Percentiles rank a stretch among this genome's conserved stretches.
phyloP scores from a whole-genome alignment of 2,888 invertebrate species.

The Sialis fuliginosa region DNA sequence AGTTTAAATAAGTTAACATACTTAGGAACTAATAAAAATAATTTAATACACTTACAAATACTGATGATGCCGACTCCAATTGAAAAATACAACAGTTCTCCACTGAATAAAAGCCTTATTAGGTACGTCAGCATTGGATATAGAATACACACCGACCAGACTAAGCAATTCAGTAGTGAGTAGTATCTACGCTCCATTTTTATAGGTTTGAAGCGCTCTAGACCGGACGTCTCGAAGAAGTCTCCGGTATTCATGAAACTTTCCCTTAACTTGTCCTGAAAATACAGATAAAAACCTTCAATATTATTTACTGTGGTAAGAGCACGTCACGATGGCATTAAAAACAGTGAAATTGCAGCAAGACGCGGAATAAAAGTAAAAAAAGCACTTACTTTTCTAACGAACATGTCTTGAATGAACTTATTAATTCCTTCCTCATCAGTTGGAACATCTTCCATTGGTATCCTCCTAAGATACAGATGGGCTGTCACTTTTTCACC shows the following conservation, averaged over 20 bases:
- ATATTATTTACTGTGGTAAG: not conserved
- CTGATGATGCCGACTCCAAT: conserved; percentile 50
- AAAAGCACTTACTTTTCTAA: conserved; percentile 45
- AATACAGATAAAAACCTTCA: not conserved
- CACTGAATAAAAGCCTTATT: conserved; percentile 46
- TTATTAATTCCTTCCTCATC: conserved; percentile 52
- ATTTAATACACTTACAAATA: conserved; percentile 47
- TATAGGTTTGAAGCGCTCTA: conserved; percentile 41
- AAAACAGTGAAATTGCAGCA: not conserved
- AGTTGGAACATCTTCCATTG: conserved; percentile 61
- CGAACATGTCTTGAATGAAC: conserved; percentile 70
- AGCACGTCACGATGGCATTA: not conserved
- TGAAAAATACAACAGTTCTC: conserved; percentile 49
- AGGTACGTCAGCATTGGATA: conserved; percentile 57
- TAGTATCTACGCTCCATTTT: conserved; percentile 38
- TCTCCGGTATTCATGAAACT: conserved; percentile 59
- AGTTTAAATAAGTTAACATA: conserved; percentile 17
- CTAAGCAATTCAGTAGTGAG: conserved; percentile 49
- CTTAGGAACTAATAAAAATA: not conserved
- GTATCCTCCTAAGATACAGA: conserved; percentile 64
- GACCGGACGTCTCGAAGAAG: conserved; percentile 60
- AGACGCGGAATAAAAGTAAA: not conserved
- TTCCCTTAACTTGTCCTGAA: conserved; percentile 52
- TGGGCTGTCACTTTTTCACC: conserved; percentile 58
- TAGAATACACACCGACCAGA: conserved; percentile 50